phyloP scores from a whole-genome alignment of 2,797 vertebrate genomes.

The Propithecus perrieri region DNA sequence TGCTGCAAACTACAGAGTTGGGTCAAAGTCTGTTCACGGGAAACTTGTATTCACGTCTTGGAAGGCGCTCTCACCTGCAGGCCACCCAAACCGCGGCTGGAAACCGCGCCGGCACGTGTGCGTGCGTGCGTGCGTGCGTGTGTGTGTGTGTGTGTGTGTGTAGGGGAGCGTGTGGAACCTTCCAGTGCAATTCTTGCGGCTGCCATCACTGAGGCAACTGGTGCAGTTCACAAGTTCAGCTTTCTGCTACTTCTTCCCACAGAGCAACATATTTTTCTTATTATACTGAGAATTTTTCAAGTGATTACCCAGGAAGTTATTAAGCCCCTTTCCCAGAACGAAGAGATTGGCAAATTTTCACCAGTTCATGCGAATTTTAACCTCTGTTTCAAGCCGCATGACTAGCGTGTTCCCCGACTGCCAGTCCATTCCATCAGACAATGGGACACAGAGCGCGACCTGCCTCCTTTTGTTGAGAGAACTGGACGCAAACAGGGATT shows the following conservation, averaged over 20 bases:
- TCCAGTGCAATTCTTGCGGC: not conserved
- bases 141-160: fast-evolving
- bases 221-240: not conserved
- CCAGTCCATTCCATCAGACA: not conserved
- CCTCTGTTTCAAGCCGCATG: not conserved
- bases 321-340: not conserved
- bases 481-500: not conserved
- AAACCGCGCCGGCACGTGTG: fast-evolving
- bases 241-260: not conserved
- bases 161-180: too few relatives aligned
- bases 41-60: fast-evolving
- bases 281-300: not conserved
- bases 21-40: not conserved
- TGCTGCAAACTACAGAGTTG: fast-evolving
- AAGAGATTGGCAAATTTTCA: not conserved
- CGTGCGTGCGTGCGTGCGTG: too few relatives aligned
- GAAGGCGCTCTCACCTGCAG: not conserved
- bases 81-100: not conserved
- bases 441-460: fast-evolving
- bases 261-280: not conserved
- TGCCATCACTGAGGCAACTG: fast-evolving
- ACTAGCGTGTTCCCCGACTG: fast-evolving
- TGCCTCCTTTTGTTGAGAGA: not conserved
- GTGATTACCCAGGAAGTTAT: not conserved
- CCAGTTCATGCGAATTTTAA: not conserved